Evolutionary conservation across 2,888 invertebrate species (phyloP).

Genomic region (Arrhopalites spinosus): DNA sequence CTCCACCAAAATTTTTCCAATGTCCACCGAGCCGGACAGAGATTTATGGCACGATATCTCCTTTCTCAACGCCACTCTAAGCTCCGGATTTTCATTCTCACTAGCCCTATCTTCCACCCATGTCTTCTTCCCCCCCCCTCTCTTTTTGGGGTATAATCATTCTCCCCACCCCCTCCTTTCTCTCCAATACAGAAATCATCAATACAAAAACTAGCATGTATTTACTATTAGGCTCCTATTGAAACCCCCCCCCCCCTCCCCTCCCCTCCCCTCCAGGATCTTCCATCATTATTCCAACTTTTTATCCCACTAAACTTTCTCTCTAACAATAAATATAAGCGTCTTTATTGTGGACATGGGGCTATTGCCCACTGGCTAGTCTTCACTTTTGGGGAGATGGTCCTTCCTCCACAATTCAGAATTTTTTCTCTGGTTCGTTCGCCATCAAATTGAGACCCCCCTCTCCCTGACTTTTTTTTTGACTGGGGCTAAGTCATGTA

Average conservation of each 20-base stretch:
- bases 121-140: conserved; percentile 5
- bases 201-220: neutral
- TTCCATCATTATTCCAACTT: too few relatives aligned
- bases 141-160: too few relatives aligned
- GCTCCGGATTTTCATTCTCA: conserved; percentile 22
- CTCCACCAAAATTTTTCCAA: conserved; percentile 1
- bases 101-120: conserved; percentile 15
- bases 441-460: neutral
- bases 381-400: too few relatives aligned
- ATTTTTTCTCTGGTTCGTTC: too few relatives aligned
- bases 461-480: neutral
- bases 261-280: neutral
- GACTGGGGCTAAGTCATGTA: neutral
- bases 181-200: neutral
- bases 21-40: conserved; percentile 27
- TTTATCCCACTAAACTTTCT: too few relatives aligned
- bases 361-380: too few relatives aligned
- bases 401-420: too few relatives aligned
- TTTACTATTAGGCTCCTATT: neutral
- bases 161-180: neutral
- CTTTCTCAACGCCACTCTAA: conserved; percentile 27
- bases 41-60: conserved; percentile 33
- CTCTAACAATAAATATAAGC: too few relatives aligned
- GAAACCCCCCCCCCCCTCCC: neutral
- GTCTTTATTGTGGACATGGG: too few relatives aligned